phyloP scores from a whole-genome alignment of 2,797 vertebrate species.

The Fistularia commersonii region DNA sequence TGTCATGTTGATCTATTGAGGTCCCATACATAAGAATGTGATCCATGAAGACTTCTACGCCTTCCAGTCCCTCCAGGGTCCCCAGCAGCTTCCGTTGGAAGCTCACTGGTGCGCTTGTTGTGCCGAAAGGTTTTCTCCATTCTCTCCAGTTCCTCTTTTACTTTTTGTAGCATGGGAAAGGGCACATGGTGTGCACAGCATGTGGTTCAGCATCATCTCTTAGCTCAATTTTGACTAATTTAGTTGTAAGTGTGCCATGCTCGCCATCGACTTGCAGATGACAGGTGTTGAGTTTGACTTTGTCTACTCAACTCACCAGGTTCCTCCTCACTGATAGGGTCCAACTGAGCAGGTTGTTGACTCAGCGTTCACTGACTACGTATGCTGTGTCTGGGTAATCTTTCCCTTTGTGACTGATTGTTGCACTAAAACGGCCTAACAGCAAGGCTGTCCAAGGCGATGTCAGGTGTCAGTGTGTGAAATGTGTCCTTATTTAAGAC shows the following conservation, averaged over 20 bases:
- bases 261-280: background rate
- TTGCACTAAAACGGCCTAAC: no score
- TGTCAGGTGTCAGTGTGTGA: no score
- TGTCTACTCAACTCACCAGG: background rate
- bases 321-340: background rate
- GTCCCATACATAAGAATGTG: background rate
- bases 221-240: background rate
- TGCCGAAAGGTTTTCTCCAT: slow-evolving; percentile 14
- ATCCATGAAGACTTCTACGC: background rate
- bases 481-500: no score
- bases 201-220: background rate
- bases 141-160: background rate
- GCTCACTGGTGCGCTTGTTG: slow-evolving; percentile 7
- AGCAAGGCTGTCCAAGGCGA: no score
- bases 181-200: background rate
- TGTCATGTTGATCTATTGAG: background rate
- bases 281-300: background rate
- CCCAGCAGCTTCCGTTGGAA: slow-evolving; percentile 21
- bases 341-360: background rate
- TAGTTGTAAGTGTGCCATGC: background rate
- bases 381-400: background rate
- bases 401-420: no score
- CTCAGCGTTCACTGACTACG: background rate
- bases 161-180: background rate
- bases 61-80: background rate